Evolutionary conservation across 2,888 invertebrate species (phyloP), one percentile per base, ranked within the genome.

Genomic region (Hydriomena furcata): DNA sequence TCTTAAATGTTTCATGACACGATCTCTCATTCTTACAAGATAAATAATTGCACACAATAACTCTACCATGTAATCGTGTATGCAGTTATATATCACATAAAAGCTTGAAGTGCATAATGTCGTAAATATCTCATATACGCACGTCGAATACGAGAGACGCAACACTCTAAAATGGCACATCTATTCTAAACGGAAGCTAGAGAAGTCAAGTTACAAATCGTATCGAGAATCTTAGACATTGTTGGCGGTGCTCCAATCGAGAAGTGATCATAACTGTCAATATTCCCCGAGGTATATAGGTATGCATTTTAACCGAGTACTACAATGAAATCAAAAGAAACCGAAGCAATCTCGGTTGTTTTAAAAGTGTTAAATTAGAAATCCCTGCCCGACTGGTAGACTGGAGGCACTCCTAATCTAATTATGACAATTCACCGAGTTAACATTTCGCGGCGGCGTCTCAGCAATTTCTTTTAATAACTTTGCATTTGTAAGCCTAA

Each of bases 211-310:
- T 85, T 82, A 83, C 86, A 87, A 88, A 87, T 89, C 80, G 79
- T 73, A 84, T 76, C 78, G 79, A 86, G 85, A 84, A 86, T 84
- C 80, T 82, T 55, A 84, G 82, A 82, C 76, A 75, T 78, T 76
- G 76, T 85, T 90, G 90, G 91, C 89, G 61, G 61, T 64, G 76
- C 70, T 89, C 91, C 91, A 91, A 88, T 84, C 70, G 79, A 77
- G 79, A 84, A 85, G 83, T 83, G 87, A 89, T 88, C 89, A 89
- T 90, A 89, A 88, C 84, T 89, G 91, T 91, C 89, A 90, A 89
- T 89, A 88, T 84, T 85, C 80, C 77, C 83, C 74, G 81, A 80
- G 74, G 73, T 78, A 78, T 79, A 77, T 73, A n/a, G n/a, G n/a
- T n/a, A 85, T 84, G 81, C 79, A 69, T 83, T 84, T 81, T 76